phyloP scores from a whole-genome alignment of 2,888 invertebrate genomes.

The Brachyptera risi region DNA sequence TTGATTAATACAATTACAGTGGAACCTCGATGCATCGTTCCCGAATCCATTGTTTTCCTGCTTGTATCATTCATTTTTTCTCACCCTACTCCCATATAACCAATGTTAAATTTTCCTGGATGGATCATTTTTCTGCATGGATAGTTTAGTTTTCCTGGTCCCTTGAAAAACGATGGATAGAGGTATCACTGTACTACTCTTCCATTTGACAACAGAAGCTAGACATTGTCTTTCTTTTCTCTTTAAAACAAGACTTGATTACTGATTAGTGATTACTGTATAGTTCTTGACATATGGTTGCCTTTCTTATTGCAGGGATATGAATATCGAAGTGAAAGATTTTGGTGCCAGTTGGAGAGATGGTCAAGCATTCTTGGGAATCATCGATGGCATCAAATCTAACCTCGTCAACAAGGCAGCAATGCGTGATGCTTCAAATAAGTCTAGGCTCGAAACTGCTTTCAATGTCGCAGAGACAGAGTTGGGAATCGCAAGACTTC shows the following conservation, averaged over 20 bases:
- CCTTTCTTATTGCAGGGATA: slow-evolving; percentile 74
- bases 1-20: no score
- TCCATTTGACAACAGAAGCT: neutral
- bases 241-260: neutral
- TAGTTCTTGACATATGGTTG: slow-evolving; percentile 32
- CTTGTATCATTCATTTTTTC: no score
- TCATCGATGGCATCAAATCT: slow-evolving; percentile 91
- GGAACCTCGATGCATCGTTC: no score
- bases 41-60: no score
- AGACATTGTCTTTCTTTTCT: neutral
- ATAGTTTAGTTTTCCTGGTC: no score
- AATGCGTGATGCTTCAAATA: slow-evolving; percentile 72
- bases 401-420: slow-evolving; percentile 85
- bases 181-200: no score
- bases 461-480: slow-evolving; percentile 90
- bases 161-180: no score
- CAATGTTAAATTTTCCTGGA: no score
- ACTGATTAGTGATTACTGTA: neutral
- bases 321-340: slow-evolving; percentile 84
- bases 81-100: no score
- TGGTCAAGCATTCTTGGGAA: slow-evolving; percentile 91
- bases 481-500: slow-evolving; percentile 82
- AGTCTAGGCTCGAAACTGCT: slow-evolving; percentile 82
- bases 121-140: no score
- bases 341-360: slow-evolving; percentile 96